phyloP scores from a whole-genome alignment of 2,888 invertebrate genomes.

The Zelleria hepariella region DNA sequence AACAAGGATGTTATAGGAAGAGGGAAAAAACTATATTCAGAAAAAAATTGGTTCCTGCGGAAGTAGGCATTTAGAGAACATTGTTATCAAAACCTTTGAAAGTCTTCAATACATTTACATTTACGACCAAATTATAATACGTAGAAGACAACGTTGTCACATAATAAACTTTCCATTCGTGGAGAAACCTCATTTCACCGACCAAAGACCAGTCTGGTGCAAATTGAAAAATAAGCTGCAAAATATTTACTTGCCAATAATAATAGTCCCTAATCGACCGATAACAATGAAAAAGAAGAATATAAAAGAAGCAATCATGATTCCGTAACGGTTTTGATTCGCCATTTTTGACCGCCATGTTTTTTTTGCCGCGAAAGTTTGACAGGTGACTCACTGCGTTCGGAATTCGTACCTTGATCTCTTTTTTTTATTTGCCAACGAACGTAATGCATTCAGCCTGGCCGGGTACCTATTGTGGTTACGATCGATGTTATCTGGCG shows the following conservation, averaged over 20 bases:
- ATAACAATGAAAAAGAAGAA: neutral
- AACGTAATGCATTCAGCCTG: neutral
- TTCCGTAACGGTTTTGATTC: constrained; percentile 13
- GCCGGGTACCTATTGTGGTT: neutral
- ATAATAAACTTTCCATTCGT: neutral
- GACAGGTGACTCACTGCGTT: constrained; percentile 48
- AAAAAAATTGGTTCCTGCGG: too few species aligned
- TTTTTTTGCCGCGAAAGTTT: constrained; percentile 26
- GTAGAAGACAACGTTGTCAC: neutral
- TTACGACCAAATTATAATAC: neutral
- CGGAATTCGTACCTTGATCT: constrained; percentile 20
- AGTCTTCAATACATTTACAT: neutral
- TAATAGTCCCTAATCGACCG: neutral
- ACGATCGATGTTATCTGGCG: constrained; percentile 9
- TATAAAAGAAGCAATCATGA: constrained; percentile 15
- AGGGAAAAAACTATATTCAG: too few species aligned
- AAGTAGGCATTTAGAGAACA: neutral
- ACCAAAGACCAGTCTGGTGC: neutral
- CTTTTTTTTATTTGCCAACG: constrained; percentile 9
- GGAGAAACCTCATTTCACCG: neutral
- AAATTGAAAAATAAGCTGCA: neutral
- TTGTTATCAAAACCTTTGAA: neutral
- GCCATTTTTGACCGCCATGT: constrained; percentile 24
- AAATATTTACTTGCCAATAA: neutral
- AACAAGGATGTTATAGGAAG: too few species aligned